Evolutionary conservation across 2,113 vertebrate genomes (phyloP).

Genomic region (Rhinoderma darwinii): DNA sequence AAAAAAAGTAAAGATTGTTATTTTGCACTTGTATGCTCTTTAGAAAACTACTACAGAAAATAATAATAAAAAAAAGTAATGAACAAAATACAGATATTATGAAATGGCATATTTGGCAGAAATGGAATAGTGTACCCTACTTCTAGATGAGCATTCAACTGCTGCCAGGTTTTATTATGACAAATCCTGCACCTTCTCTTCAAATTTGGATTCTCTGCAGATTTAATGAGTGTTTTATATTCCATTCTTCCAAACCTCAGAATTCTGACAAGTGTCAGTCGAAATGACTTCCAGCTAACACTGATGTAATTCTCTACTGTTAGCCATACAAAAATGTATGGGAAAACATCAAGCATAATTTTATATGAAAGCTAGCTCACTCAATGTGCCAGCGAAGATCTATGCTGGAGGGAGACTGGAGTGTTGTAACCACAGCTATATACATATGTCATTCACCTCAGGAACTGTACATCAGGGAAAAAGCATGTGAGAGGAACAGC

Average conservation of each 20-base stretch:
- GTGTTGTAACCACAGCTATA: not conserved
- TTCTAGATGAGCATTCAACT: constrained; percentile 9
- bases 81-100: constrained; percentile 22
- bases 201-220: constrained; percentile 10
- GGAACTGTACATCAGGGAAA: not conserved
- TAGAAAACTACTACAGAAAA: not conserved
- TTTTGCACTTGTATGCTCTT: not conserved
- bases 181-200: constrained; percentile 7
- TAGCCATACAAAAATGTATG: constrained; percentile 18
- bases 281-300: constrained; percentile 13
- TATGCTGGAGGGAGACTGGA: not conserved
- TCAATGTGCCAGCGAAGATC: not conserved
- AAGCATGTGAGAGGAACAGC: not conserved
- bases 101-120: not conserved
- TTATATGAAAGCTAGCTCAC: not conserved
- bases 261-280: constrained; percentile 4
- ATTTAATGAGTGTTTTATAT: constrained; percentile 27
- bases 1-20: not conserved
- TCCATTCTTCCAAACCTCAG: constrained; percentile 9
- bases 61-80: not conserved
- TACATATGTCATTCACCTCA: constrained; percentile 1
- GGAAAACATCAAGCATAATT: constrained; percentile 8
- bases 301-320: constrained; percentile 22
- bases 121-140: not conserved
- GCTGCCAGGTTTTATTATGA: constrained; percentile 16